Evolutionary conservation across 2,888 invertebrate species (phyloP), one percentile per base, ranked within the genome.

Genomic region (Hipparchia sbordonii): DNA sequence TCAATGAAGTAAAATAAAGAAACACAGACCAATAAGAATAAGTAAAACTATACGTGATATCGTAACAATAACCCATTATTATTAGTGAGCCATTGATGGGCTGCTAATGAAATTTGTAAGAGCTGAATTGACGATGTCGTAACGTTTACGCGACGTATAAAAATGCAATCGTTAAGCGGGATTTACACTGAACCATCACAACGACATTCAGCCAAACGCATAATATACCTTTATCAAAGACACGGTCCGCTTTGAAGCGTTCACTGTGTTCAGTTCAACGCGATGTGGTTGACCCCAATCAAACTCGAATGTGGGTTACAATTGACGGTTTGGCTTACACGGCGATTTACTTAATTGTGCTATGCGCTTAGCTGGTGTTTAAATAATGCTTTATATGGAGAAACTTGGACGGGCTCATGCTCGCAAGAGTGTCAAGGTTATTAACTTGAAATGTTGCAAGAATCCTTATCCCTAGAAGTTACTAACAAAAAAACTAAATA

Each of bases 281-380:
- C 46, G 23, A 67, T 71, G 74, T 63, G 59, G 48, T 71, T 76
- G 78, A 77, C 78, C 75, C 73, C 73, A 72, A 76, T 78, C 45
- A 51, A 67, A 46, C n/a, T 67, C 63, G 69, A 56, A 77, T 77
- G 76, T 73, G 57, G 75, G 77, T 77, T 73, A 73, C 74, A 54
- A 63, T 70, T 69, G 72, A 66, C 71, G 67, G 70, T 75, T 74
- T 48, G 33, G 69, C 75, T 73, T 71, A 33, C 57, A 23, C 8
- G 57, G 13, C 7, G 23, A 57, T 57, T 71, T 71, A 65, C 65
- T 71, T 71, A 68, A n/a, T 59, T 51, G 56, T 51, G 57, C 9
- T 46, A 7, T 48, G 13, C n/a, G 63, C 51, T 57, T 57, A 23
- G 57, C 2, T 13, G 8, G 23, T 13, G 1, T 57, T 23, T 23